Evolutionary conservation across 1,140 invertebrate genomes (phyloP).

Genomic region (Propsilocerus akamusi): DNA sequence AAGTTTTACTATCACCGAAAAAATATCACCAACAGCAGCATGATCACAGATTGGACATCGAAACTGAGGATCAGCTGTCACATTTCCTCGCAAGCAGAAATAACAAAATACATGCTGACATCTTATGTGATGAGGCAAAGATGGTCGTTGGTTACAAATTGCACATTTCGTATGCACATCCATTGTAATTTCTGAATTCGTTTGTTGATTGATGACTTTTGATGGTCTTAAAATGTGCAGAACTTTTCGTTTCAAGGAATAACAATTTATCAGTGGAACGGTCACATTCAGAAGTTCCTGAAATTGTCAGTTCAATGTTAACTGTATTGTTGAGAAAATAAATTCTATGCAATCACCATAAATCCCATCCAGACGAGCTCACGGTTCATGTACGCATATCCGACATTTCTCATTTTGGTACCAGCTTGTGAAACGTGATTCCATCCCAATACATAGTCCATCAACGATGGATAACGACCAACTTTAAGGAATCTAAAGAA

Average conservation of each 20-base stretch:
- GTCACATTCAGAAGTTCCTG: constrained; percentile 37
- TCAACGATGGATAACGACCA: constrained; percentile 35
- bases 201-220: constrained; percentile 6
- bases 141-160: constrained; percentile 31
- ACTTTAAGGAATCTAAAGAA: constrained; percentile 38
- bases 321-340: constrained; percentile 6
- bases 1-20: not conserved
- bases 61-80: constrained; percentile 18
- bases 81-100: constrained; percentile 30
- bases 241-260: constrained; percentile 26
- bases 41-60: constrained; percentile 14
- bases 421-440: constrained; percentile 27
- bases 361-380: constrained; percentile 47
- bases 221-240: constrained; percentile 21
- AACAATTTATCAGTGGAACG: constrained; percentile 37
- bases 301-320: constrained; percentile 11
- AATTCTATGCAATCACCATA: constrained; percentile 27
- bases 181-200: constrained; percentile 14
- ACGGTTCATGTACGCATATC: constrained; percentile 39
- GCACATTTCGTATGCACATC: constrained; percentile 29
- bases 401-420: constrained; percentile 28
- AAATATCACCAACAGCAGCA: not conserved
- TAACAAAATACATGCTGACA: constrained; percentile 44
- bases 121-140: constrained; percentile 39
- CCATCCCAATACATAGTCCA: constrained; percentile 32